phyloP scores from a whole-genome alignment of 2,797 vertebrate species.

The Lutra lutra region DNA sequence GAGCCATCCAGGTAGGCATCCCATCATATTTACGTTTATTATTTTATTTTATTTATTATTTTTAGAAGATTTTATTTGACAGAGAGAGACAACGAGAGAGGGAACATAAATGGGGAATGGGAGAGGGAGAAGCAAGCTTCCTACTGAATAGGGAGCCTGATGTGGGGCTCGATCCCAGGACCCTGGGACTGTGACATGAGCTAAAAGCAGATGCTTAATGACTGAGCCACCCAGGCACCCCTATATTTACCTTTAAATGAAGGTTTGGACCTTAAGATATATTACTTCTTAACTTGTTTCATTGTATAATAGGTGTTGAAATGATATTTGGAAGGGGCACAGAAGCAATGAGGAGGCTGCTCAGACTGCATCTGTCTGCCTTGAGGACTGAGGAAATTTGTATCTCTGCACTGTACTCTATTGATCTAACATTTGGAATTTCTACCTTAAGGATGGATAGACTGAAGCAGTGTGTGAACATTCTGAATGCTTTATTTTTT shows the following conservation, averaged over 20 bases:
- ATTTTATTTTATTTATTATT: neutral
- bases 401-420: neutral
- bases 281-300: neutral
- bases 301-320: neutral
- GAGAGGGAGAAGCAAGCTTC: too few species aligned
- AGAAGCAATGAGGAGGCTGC: neutral
- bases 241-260: constrained; percentile 34
- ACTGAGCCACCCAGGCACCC: neutral
- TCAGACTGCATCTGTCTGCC: neutral
- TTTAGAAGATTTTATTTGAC: too few species aligned
- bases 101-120: too few species aligned
- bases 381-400: neutral
- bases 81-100: too few species aligned
- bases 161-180: neutral
- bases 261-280: neutral
- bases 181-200: neutral
- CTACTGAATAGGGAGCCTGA: too few species aligned
- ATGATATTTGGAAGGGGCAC: neutral
- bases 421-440: neutral
- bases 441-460: neutral
- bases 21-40: constrained; percentile 34
- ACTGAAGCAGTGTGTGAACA: neutral
- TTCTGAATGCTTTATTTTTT: constrained; percentile 4
- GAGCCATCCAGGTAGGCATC: neutral
- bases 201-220: too few species aligned